Percentiles rank a stretch among this genome's conserved stretches.
Conservation (phyloP, 1,140 invertebrate genomes). For the Subanguina moxae region DNA sequence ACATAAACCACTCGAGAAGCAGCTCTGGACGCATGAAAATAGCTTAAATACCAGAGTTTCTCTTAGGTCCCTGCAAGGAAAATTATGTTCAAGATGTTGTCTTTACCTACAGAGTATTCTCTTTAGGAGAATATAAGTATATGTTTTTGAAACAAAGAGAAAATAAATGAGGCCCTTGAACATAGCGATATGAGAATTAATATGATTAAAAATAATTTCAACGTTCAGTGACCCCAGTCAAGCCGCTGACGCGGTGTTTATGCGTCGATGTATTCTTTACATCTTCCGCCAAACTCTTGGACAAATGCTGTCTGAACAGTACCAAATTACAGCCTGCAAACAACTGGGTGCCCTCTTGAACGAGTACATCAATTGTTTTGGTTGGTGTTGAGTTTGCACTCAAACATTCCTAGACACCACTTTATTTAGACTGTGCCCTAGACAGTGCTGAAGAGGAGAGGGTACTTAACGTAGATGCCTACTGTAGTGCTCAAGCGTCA, state of each 20-base stretch:
- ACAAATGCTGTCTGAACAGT: slow-evolving; percentile 88
- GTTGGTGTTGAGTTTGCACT: slow-evolving; percentile 55
- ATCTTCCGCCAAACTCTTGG: slow-evolving; percentile 85
- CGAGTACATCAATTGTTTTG: slow-evolving; percentile 88
- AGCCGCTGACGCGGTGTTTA: slow-evolving; percentile 87
- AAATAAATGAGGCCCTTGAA: too few relatives aligned
- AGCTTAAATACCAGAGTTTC: too few relatives aligned
- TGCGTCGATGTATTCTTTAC: slow-evolving; percentile 91
- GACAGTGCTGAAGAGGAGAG: slow-evolving; percentile 52
- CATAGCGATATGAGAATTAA: too few relatives aligned
- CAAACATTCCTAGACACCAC: not conserved
- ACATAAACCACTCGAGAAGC: too few relatives aligned
- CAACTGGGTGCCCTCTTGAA: slow-evolving; percentile 85
- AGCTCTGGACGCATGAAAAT: too few relatives aligned
- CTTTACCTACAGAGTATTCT: not conserved
- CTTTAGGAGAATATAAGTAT: slow-evolving; percentile 12
- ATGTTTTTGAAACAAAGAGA: too few relatives aligned
- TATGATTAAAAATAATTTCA: too few relatives aligned
- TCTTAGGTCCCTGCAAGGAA: too few relatives aligned
- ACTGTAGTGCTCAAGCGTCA: slow-evolving; percentile 51
- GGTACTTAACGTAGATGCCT: slow-evolving; percentile 48
- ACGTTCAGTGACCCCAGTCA: slow-evolving; percentile 9
- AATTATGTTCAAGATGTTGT: too few relatives aligned
- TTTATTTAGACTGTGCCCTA: slow-evolving; percentile 37
- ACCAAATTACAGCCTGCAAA: slow-evolving; percentile 87